phyloP scores from a whole-genome alignment of 2,888 invertebrate genomes.

The Trachelus stipa region DNA sequence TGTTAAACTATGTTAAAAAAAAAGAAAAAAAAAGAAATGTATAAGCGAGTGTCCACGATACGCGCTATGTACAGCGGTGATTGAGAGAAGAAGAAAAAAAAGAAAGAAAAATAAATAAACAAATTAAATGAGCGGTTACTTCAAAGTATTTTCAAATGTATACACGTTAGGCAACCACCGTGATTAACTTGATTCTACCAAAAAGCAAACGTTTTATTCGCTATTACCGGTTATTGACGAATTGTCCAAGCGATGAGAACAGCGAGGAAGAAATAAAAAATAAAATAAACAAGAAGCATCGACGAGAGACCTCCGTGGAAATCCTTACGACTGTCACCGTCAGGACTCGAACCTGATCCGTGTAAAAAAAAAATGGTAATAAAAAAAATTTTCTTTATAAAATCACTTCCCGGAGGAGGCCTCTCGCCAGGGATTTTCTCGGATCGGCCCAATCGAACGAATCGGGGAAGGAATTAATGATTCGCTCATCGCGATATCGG shows the following conservation, averaged over 20 bases:
- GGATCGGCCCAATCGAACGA: constrained; percentile 13
- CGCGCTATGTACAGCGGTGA: neutral
- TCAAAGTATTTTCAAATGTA: too few species aligned
- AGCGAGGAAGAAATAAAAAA: constrained; percentile 38
- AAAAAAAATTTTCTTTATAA: constrained; percentile 20
- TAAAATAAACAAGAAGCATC: constrained; percentile 33
- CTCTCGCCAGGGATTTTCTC: neutral
- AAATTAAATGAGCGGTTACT: neutral
- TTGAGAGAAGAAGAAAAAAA: neutral
- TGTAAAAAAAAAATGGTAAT: neutral
- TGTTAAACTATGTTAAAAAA: too few species aligned
- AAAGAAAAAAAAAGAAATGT: too few species aligned
- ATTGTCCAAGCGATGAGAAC: constrained; percentile 39
- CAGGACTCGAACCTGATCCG: neutral
- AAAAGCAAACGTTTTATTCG: neutral
- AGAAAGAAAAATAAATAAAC: neutral
- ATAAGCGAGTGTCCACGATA: neutral
- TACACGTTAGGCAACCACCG: too few species aligned
- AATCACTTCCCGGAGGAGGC: too few species aligned
- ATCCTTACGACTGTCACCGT: neutral
- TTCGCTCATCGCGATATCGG: too few species aligned
- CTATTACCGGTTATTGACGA: constrained; percentile 31
- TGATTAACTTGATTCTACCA: neutral
- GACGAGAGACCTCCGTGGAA: constrained; percentile 21
- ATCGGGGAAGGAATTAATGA: constrained; percentile 16